A percentile compares a stretch with the other conserved stretches of the same genome.
phyloP scores from a whole-genome alignment of 2,888 invertebrate genomes.

The Geophilus truncorum region DNA sequence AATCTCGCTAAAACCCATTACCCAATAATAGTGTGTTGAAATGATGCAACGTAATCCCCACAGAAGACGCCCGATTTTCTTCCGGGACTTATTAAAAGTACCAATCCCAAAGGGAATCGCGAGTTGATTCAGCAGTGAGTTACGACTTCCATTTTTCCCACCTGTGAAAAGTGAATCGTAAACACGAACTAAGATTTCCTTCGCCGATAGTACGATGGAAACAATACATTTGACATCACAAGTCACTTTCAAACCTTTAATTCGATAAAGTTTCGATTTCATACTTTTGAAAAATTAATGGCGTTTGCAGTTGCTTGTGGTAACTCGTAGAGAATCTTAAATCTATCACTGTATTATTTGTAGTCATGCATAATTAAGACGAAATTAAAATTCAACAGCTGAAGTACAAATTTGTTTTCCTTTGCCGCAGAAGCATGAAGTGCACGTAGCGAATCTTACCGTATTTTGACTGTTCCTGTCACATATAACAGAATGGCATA shows the following conservation, averaged over 20 bases:
- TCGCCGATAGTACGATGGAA: not conserved
- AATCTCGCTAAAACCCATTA: not conserved
- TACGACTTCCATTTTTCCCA: not conserved
- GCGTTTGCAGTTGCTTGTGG: no score
- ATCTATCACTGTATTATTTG: no score
- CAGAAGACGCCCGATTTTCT: not conserved
- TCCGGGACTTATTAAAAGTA: not conserved
- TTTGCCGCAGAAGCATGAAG: no score
- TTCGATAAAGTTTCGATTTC: no score
- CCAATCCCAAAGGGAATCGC: not conserved
- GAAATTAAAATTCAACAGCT: not conserved
- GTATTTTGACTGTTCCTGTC: not conserved
- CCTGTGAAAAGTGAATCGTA: not conserved
- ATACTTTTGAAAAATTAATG: no score
- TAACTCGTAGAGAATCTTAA: no score
- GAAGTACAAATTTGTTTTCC: no score
- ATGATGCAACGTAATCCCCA: not conserved
- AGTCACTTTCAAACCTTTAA: not conserved
- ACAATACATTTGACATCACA: not conserved
- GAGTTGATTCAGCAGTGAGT: not conserved
- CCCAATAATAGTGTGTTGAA: not conserved
- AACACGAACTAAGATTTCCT: not conserved
- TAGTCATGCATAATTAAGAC: not conserved
- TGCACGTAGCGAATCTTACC: not conserved
- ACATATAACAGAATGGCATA: not conserved